Conservation (phyloP, 1,140 invertebrate species). For the Drosophila saltans region DNA sequence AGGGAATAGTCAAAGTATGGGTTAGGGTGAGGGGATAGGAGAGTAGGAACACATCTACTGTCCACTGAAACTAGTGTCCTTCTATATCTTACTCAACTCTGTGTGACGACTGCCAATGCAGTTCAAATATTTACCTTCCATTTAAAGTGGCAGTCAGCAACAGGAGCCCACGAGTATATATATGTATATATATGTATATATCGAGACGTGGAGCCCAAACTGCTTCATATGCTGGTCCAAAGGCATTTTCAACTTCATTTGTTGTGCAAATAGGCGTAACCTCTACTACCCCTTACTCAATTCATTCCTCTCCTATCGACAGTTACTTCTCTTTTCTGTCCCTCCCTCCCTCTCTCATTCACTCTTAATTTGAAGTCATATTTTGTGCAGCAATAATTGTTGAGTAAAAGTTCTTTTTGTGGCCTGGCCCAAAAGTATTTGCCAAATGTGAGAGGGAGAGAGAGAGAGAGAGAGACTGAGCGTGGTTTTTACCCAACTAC, state of each 20-base stretch:
- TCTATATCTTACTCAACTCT: conserved; percentile 13
- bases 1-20: not conserved
- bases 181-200: not conserved
- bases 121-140: conserved; percentile 78
- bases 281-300: conserved; percentile 32
- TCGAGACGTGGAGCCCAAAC: not conserved
- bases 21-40: not conserved
- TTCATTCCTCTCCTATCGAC: not conserved
- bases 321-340: not conserved
- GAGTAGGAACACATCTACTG: conserved; percentile 9
- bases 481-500: not conserved
- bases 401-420: conserved; percentile 28
- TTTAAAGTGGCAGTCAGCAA: conserved; percentile 57
- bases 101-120: conserved; percentile 47
- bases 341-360: not conserved
- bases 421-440: not conserved
- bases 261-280: conserved; percentile 77
- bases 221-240: conserved; percentile 26
- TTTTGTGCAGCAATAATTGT: conserved; percentile 21
- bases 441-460: not conserved
- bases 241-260: conserved; percentile 79
- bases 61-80: not conserved
- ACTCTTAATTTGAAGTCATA: conserved; percentile 48
- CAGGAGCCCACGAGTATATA: not conserved
- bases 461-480: not conserved